Base-by-base conservation (phyloP, 2,113 vertebrate species). In the Spizaetus ornatus region DNA sequence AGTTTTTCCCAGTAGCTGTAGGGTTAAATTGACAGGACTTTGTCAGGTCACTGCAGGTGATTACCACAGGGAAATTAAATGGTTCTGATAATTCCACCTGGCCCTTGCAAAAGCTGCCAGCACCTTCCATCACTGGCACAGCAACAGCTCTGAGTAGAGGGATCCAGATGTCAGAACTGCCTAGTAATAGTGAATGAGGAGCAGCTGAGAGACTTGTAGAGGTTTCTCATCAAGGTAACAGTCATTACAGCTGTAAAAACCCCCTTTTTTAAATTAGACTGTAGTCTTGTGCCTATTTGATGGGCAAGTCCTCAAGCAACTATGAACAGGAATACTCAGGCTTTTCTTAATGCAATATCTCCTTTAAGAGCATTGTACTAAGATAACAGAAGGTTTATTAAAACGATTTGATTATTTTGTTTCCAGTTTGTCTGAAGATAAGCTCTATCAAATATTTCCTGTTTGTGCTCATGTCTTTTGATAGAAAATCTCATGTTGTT, bases 251-350 rank as follows among this genome's bases (percentile, higher is more conserved):
- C 29, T 84, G 16, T 70, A 22, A 48, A 43, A 52, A 23, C 6
- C 2, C 1, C 11, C 6, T 13, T 19, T 53, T 72, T 50, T 67
- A 27, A 40, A 27, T 45, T 52, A 12, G 0, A 0, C 0, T 53
- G 15, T 72, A 10, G 13, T 40, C 31, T 59, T 82, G 4, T 90
- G 34, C 19, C 8, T 84, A 0, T 70, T 25, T 21, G 10, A 45
- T 83, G 22, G 69, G 27, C 25, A 62, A 27, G 13, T 45, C 50
- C 56, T 61, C 48, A 73, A 63, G 32, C 27, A 23, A 20, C 26
- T 82, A 16, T 0, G 4, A 52, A n/a, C 22, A 48, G 34, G 19
- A 63, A 8, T 79, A 27, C 16, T 86, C 25, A 45, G 16, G 20
- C 7, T 93, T 90, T 92, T 70, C 38, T 31, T 74, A 52, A 31